Conservation (phyloP, 2,888 invertebrate genomes). For the Drosophila sordidapex region DNA sequence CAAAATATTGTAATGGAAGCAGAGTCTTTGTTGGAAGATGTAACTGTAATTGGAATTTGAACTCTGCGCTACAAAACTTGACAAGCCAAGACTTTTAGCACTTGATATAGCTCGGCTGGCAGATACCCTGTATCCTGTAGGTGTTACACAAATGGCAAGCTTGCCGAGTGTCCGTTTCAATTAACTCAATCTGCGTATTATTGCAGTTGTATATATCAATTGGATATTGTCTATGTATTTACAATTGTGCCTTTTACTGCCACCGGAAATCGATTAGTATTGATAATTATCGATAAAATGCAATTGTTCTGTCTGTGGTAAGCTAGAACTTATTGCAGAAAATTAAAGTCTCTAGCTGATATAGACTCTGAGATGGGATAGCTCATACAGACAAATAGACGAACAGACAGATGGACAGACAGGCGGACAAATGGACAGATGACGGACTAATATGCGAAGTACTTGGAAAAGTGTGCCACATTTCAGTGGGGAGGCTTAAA, state of each 20-base stretch:
- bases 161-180: background rate
- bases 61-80: background rate
- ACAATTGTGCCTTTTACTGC: background rate
- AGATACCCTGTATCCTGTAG: background rate
- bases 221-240: background rate
- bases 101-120: background rate
- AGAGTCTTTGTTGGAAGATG: background rate
- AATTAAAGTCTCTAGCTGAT: background rate
- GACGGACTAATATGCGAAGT: background rate
- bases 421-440: background rate
- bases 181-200: background rate
- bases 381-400: background rate
- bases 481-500: background rate
- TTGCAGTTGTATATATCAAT: background rate
- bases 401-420: background rate
- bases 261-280: background rate
- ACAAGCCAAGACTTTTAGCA: background rate
- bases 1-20: background rate
- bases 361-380: background rate
- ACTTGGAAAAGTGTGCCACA: conserved; percentile 7
- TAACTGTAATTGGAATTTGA: background rate
- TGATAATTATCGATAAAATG: background rate
- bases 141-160: background rate
- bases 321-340: background rate
- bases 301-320: background rate